Conservation (phyloP, 2,888 invertebrate species). For the Drosophila lacicola region DNA sequence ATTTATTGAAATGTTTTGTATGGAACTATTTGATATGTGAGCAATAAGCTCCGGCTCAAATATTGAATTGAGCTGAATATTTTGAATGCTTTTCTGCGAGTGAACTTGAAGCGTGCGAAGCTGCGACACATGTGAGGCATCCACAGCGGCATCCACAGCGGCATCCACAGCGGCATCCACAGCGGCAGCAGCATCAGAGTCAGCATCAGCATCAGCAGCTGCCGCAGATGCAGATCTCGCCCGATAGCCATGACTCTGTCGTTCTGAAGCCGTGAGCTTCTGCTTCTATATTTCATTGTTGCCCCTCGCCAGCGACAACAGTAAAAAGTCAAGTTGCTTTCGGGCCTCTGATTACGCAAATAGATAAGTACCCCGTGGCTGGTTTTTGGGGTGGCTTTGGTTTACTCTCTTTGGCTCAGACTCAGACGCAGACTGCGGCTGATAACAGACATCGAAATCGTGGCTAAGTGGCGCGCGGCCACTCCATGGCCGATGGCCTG, state of each 20-base stretch:
- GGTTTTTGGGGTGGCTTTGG: slow-evolving; percentile 2
- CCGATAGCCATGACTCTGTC: slow-evolving; percentile 45
- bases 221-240: slow-evolving; percentile 49
- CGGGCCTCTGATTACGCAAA: slow-evolving; percentile 62
- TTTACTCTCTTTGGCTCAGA: not conserved
- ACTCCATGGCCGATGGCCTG: slow-evolving; percentile 60
- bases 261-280: slow-evolving; percentile 17
- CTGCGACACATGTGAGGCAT: slow-evolving; percentile 52
- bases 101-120: slow-evolving; percentile 57
- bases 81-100: slow-evolving; percentile 3
- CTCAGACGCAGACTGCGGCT: slow-evolving; percentile 1
- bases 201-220: slow-evolving; percentile 33
- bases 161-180: slow-evolving; percentile 30
- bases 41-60: too few relatives aligned
- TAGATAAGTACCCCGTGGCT: slow-evolving; percentile 46
- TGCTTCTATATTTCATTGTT: slow-evolving; percentile 12
- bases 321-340: slow-evolving; percentile 58
- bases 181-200: not conserved
- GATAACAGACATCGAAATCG: slow-evolving; percentile 71
- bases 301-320: slow-evolving; percentile 20
- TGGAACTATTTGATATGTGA: too few relatives aligned
- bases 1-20: too few relatives aligned
- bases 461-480: slow-evolving; percentile 69
- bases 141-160: slow-evolving; percentile 30
- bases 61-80: too few relatives aligned